Evolutionary conservation across 92 coral and sea anemone species (phyloP), one percentile per base, ranked within the genome.

Genomic region (Phymanthus crucifer): DNA sequence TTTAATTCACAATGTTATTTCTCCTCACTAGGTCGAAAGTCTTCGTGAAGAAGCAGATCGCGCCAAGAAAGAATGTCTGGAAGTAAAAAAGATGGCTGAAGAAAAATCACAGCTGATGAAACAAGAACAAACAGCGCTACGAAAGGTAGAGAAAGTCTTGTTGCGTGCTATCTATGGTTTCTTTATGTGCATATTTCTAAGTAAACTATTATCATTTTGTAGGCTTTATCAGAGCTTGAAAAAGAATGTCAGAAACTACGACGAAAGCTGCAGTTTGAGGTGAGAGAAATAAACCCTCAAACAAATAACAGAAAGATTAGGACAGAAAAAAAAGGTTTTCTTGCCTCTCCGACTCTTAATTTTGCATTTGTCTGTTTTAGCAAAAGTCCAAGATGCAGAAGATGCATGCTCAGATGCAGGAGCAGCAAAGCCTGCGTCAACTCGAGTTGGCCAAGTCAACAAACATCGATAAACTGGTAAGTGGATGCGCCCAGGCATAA

Each of bases 1-100:
- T 43, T 43, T 43, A 10, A 43, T 14, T 7, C 13, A 6, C 5
- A 54, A 3, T 54, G 27, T 54, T 11, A 54, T 54, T 54, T 54
- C 5, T 19, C 54, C 65, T 0, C 72, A 61, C n/a, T n/a, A 95
- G 99, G 97, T 95, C 19, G 97, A 86, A 40, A 87, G 92, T 64
- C 88, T 95, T 32, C 89, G 99, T 57, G 99, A 95, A 3, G 99
- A 95, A 77, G 99, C 99, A 16, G 99, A 95, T 85, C 84, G 84
- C 48, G 99, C 99, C 21, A 95, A 95, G 86, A 87, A 88, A 70
- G 99, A 95, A 67, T 95, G 99, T 70, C 78, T 95, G 1, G 99
- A 87, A 26, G 92, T 95, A 33, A 95, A 92, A 83, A 90, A 92
- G 61, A 89, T 95, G 81, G 94, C 97, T 2, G 95, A 95, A 45